phyloP scores from a whole-genome alignment of 2,797 vertebrate genomes.

The Pangasius krempfi region DNA sequence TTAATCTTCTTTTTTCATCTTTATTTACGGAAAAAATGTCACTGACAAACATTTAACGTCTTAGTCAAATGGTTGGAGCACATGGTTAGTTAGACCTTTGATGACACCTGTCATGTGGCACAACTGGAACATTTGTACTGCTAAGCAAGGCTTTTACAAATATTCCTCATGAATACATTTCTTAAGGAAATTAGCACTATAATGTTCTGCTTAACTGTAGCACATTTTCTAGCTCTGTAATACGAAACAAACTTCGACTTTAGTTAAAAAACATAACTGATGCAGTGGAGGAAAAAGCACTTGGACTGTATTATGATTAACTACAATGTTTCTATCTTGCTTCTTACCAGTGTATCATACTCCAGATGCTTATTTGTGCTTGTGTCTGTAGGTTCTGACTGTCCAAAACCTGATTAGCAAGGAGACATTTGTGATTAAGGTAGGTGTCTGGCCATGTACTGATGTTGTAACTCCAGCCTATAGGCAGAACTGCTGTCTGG shows the following conservation, averaged over 20 bases:
- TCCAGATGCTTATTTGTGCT: conserved; percentile 15
- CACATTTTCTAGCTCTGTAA: not conserved
- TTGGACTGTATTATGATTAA: not conserved
- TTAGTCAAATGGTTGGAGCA: not conserved
- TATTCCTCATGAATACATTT: not conserved
- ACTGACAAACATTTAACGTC: not conserved
- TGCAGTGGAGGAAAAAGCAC: not conserved
- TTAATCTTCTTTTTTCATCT: not conserved
- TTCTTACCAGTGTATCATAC: not conserved
- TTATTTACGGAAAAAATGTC: too few species aligned
- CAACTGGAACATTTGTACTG: not conserved
- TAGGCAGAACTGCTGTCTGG: conserved; percentile 67
- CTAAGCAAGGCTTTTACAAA: not conserved
- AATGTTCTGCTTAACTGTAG: not conserved
- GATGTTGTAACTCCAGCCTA: not conserved
- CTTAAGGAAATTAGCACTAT: not conserved
- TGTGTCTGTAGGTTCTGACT: conserved; percentile 83
- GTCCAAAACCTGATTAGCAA: conserved; percentile 88
- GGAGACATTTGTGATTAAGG: conserved; percentile 93
- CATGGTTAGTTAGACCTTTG: not conserved
- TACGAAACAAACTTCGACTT: not conserved
- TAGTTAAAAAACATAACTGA: not conserved
- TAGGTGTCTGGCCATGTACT: conserved; percentile 62
- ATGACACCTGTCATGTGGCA: not conserved
- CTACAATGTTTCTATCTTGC: not conserved